Conservation (phyloP, 2,888 invertebrate species). For the Heteromyza rotundicornis region DNA sequence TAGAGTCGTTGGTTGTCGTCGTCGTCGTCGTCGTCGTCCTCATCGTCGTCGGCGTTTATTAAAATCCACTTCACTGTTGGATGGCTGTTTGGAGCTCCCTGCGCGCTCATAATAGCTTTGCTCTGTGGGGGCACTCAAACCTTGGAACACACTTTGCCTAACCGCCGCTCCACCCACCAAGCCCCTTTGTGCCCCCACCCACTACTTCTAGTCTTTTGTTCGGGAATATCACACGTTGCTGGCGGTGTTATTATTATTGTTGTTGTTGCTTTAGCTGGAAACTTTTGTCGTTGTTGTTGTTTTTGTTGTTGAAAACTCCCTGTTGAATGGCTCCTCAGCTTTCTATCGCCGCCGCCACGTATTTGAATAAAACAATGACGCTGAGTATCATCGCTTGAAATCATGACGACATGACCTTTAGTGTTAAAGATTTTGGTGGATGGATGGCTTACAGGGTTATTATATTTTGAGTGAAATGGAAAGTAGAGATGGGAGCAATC, state of each 20-base stretch:
- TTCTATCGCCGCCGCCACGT: background rate
- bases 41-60: slow-evolving; percentile 34
- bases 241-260: slow-evolving; percentile 16
- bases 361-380: slow-evolving; percentile 3
- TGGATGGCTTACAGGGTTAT: background rate
- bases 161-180: background rate
- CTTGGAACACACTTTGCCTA: background rate
- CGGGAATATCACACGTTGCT: slow-evolving; percentile 21
- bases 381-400: slow-evolving; percentile 10
- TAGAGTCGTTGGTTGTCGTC: background rate
- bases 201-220: slow-evolving; percentile 14
- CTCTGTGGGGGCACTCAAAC: background rate
- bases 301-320: slow-evolving; percentile 8
- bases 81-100: background rate
- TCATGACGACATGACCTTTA: slow-evolving; percentile 30
- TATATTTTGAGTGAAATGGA: no score
- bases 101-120: slow-evolving; percentile 15
- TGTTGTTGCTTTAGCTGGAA: slow-evolving; percentile 14
- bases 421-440: background rate
- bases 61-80: slow-evolving; percentile 34
- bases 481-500: no score
- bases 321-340: background rate
- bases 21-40: background rate
- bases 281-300: background rate
- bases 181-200: background rate